Evolutionary conservation across 2,888 invertebrate species (phyloP).

Genomic region (Dorcus parallelipipedus): DNA sequence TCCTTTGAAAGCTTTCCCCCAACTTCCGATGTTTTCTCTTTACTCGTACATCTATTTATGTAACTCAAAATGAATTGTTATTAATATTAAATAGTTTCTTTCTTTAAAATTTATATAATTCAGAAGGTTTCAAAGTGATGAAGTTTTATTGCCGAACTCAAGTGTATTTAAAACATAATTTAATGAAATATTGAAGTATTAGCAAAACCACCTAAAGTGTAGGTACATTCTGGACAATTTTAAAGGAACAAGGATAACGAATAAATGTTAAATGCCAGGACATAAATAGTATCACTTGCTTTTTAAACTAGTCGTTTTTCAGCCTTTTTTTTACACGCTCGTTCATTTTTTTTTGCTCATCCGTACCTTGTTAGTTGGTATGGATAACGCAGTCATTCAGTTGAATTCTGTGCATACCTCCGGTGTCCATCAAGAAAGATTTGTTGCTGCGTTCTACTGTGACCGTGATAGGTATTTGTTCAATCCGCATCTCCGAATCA

Average conservation of each 20-base stretch:
- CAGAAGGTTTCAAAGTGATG: too few species aligned
- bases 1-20: too few species aligned
- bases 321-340: slow-evolving; percentile 1
- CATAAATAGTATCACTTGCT: slow-evolving; percentile 1
- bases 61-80: too few species aligned
- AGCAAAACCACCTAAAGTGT: background rate
- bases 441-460: background rate
- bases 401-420: background rate
- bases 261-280: background rate
- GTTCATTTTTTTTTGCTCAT: background rate
- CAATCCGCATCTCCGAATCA: background rate
- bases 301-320: slow-evolving; percentile 1
- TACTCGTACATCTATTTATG: too few species aligned
- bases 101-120: too few species aligned
- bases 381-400: background rate
- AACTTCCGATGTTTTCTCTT: too few species aligned
- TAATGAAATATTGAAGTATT: background rate
- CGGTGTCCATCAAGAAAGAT: background rate
- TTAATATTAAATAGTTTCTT: too few species aligned
- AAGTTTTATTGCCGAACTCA: too few species aligned
- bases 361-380: slow-evolving; percentile 1
- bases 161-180: too few species aligned
- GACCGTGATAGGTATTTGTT: background rate
- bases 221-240: background rate
- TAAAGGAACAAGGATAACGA: background rate